These are phyloP conservation scores for Cotesia vestalis DNA, from an alignment of 1,140 invertebrate species.

Conservation along the genomic window DNA sequence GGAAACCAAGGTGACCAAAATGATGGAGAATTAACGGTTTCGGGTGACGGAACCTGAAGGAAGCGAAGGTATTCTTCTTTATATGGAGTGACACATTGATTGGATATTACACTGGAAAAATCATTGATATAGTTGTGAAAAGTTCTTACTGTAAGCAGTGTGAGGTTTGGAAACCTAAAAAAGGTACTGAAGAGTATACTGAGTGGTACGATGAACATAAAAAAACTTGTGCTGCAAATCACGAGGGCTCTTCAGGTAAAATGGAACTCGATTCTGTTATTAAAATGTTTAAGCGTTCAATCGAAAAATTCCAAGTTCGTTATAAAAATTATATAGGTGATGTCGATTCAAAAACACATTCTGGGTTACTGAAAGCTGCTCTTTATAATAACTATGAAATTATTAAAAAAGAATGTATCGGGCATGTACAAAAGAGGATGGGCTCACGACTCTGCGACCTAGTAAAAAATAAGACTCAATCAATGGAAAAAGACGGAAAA, in stretches of 20 bases:
- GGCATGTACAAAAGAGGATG: no score
- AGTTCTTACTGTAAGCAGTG: conserved; percentile 32
- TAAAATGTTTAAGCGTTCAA: no score
- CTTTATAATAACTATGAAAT: conserved; percentile 22
- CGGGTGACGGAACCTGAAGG: conserved; percentile 31
- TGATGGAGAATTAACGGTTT: conserved; percentile 28
- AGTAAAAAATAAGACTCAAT: no score
- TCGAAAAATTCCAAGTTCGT: no score
- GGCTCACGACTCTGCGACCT: no score
- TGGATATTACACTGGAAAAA: conserved; percentile 32
- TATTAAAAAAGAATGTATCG: neutral
- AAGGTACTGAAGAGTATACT: conserved; percentile 26
- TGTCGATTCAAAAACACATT: no score
- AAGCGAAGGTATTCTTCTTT: conserved; percentile 34
- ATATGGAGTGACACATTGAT: conserved; percentile 36
- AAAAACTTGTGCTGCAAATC: no score
- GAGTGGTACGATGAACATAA: no score
- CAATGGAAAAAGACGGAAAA: no score
- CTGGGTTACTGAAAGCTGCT: neutral
- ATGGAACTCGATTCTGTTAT: no score
- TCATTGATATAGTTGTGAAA: conserved; percentile 32
- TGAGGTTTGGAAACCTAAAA: conserved; percentile 22
- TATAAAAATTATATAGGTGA: no score
- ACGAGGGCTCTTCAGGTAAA: no score
- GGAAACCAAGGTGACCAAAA: conserved; percentile 33